These are phyloP conservation scores for Urosaurus nigricauda DNA, from an alignment of 2,797 vertebrate species.

Conservation along the genomic window DNA sequence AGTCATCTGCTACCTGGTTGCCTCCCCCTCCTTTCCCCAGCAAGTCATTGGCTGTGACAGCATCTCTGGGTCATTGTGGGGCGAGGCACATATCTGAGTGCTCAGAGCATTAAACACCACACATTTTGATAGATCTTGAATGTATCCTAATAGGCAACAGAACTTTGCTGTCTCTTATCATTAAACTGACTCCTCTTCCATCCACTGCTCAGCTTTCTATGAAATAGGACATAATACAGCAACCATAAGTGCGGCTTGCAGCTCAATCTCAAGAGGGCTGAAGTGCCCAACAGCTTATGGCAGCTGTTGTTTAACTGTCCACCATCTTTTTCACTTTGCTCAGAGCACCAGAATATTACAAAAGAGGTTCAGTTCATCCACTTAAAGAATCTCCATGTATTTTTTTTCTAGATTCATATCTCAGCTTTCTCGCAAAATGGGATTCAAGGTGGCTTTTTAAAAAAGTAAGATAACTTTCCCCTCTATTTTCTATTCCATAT, in stretches of 20 bases:
- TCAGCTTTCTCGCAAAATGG: too few species aligned
- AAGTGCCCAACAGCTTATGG: background rate
- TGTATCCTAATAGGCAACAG: background rate
- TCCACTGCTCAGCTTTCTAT: too few species aligned
- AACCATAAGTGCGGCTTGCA: too few species aligned
- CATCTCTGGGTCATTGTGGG: too few species aligned
- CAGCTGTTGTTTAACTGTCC: background rate
- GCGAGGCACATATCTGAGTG: too few species aligned
- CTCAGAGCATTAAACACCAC: too few species aligned
- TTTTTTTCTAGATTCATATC: background rate
- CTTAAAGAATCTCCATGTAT: background rate
- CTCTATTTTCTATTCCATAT: background rate
- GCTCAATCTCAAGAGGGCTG: background rate
- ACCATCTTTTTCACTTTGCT: background rate
- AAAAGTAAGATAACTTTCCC: background rate
- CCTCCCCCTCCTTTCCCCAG: too few species aligned
- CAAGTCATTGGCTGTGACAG: too few species aligned
- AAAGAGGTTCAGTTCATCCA: background rate
- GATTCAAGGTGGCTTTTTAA: too few species aligned
- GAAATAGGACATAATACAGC: background rate
- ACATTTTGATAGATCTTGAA: too few species aligned
- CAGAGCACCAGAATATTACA: background rate
- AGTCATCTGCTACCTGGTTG: too few species aligned
- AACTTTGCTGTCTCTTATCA: background rate
- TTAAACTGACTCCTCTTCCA: background rate